Evolutionary conservation across 92 coral and sea anemone species (phyloP).

Genomic region (Blastomussa wellsi): DNA sequence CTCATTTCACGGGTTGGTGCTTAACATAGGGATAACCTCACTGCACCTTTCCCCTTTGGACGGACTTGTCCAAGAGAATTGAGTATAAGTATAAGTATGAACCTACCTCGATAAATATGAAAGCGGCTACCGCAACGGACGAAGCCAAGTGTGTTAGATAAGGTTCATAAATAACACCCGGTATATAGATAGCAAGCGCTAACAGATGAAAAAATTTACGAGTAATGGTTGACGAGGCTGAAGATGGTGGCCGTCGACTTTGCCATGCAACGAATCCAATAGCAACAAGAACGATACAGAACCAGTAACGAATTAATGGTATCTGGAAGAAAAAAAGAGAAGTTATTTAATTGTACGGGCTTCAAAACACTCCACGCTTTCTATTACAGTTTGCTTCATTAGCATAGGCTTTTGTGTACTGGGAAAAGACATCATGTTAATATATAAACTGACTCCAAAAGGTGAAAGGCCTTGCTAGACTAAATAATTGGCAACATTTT

Average conservation of each 20-base stretch:
- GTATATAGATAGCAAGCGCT: conserved; percentile 83
- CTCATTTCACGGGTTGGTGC: no score
- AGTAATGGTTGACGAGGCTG: conserved; percentile 52
- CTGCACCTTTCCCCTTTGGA: no score
- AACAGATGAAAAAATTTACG: conserved; percentile 87
- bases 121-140: conserved; percentile 84
- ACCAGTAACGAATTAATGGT: conserved; percentile 64
- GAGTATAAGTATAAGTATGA: no score
- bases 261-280: conserved; percentile 78
- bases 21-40: no score
- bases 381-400: no score
- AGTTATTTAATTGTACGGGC: no score
- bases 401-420: no score
- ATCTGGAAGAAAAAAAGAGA: conserved; percentile 16
- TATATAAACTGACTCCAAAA: no score
- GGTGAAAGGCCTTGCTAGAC: no score
- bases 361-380: no score
- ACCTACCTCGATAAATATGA: conserved; percentile 86
- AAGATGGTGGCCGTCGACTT: conserved; percentile 28
- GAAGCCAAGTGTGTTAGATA: conserved; percentile 84
- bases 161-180: conserved; percentile 85
- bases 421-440: no score
- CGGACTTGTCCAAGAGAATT: no score
- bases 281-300: conserved; percentile 60
- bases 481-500: not conserved